phyloP scores from a whole-genome alignment of 2,888 invertebrate genomes.

The Linnaemya tessellans region DNA sequence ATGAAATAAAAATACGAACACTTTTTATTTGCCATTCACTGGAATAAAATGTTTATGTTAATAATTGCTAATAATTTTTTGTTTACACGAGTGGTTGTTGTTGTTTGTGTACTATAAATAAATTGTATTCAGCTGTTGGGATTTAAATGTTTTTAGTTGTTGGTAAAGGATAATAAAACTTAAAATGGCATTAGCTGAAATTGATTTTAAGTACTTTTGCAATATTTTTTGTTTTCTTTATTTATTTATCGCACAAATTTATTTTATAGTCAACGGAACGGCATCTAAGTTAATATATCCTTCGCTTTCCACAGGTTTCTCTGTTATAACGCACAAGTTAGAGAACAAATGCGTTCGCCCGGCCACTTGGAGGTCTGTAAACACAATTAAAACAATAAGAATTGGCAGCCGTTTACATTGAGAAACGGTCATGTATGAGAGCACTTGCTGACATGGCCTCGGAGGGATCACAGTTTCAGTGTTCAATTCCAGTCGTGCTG shows the following conservation, averaged over 20 bases:
- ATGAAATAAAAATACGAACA: too few species aligned
- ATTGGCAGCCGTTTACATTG: too few species aligned
- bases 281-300: not conserved
- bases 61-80: not conserved
- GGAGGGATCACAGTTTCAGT: conserved; percentile 21
- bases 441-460: not conserved
- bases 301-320: not conserved
- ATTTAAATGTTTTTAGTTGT: conserved; percentile 9
- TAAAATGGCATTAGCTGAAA: conserved; percentile 41
- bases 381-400: too few species aligned
- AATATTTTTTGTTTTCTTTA: conserved; percentile 11
- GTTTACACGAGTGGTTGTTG: not conserved
- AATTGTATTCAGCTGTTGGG: conserved; percentile 23
- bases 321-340: not conserved
- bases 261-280: not conserved
- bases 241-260: conserved; percentile 22
- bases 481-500: conserved; percentile 39
- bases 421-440: not conserved
- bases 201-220: conserved; percentile 30
- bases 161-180: conserved; percentile 20
- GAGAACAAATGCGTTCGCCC: too few species aligned
- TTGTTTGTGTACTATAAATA: not conserved
- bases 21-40: not conserved
- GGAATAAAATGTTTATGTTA: not conserved
- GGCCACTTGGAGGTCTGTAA: too few species aligned